Conservation (phyloP, 1,140 invertebrate species). For the Diabrotica virgifera region DNA sequence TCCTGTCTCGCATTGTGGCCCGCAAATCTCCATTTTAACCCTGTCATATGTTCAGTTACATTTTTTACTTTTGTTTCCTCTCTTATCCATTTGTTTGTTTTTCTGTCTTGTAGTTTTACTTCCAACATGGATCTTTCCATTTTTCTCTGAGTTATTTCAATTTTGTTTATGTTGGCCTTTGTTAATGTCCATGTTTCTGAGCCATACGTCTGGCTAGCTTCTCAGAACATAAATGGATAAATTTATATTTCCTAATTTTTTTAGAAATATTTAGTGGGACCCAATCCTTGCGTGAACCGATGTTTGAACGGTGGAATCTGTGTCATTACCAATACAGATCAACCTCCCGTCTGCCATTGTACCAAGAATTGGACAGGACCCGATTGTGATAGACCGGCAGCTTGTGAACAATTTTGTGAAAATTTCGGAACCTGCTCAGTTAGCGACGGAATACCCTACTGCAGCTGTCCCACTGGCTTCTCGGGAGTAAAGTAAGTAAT, state of each 20-base stretch:
- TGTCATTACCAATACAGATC: slow-evolving; percentile 41
- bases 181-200: too few relatives aligned
- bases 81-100: too few relatives aligned
- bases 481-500: background rate
- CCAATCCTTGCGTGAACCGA: slow-evolving; percentile 58
- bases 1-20: too few relatives aligned
- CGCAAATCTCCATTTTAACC: too few relatives aligned
- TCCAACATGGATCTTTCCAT: too few relatives aligned
- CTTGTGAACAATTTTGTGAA: slow-evolving; percentile 57
- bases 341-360: slow-evolving; percentile 56
- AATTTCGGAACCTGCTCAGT: slow-evolving; percentile 57
- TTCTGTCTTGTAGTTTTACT: too few relatives aligned
- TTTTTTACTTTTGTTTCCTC: too few relatives aligned
- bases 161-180: too few relatives aligned
- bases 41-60: too few relatives aligned
- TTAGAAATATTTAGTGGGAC: slow-evolving; percentile 51
- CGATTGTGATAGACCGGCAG: slow-evolving; percentile 52
- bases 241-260: background rate
- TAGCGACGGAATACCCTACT: slow-evolving; percentile 49
- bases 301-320: slow-evolving; percentile 61
- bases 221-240: too few relatives aligned
- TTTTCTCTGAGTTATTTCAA: too few relatives aligned
- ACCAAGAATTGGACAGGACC: slow-evolving; percentile 57
- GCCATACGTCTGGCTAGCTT: too few relatives aligned
- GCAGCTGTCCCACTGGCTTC: slow-evolving; percentile 32